Evolutionary conservation across 2,113 vertebrate species (phyloP), one percentile per base, ranked within the genome.

Genomic region (Pteruthius melanotis): DNA sequence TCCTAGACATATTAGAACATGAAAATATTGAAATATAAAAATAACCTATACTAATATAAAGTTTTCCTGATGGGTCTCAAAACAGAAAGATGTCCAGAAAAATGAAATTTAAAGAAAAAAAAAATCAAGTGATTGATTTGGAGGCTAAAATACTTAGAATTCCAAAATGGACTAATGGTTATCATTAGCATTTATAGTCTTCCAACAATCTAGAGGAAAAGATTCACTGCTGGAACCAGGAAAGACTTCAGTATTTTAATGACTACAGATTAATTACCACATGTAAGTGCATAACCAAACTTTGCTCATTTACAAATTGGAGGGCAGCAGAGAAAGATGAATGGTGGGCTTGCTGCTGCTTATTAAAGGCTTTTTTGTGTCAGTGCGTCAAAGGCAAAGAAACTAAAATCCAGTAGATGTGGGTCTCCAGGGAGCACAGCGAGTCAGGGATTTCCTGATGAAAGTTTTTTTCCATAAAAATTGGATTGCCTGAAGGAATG

Each of bases 391-490:
- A 94, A 87, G 75, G 68, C 64, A 79, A 91, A 87, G 72, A 68
- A 93, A 75, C 76, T 87, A 63, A 91, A 91, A 94, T 89, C 61
- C 61, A 75, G 90, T 74, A 82, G 92, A 90, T 90, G 13, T 0
- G 2, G 44, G 53, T 93, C 94, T 83, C 94, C 42, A 68, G 88
- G 65, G 95, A 94, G 27, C 28, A 82, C 12, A 95, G 65, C 0
- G 0, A 91, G 91, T 68, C 93, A 82, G 31, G 76, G 86, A 82
- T 93, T 93, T 91, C 89, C 56, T 82, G 81, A 97, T 95, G 27
- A 92, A 96, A 95, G 69, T 52, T 91, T 91, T 91, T 93, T 90
- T 54, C 72, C 93, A 72, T 69, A 96, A 82, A 93, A 94, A 87
- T 76, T 89, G 69, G 61, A 89, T 87, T 79, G 93, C 94, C 96